Conservation (phyloP, 2,113 vertebrate species). For the Labeo catla region DNA sequence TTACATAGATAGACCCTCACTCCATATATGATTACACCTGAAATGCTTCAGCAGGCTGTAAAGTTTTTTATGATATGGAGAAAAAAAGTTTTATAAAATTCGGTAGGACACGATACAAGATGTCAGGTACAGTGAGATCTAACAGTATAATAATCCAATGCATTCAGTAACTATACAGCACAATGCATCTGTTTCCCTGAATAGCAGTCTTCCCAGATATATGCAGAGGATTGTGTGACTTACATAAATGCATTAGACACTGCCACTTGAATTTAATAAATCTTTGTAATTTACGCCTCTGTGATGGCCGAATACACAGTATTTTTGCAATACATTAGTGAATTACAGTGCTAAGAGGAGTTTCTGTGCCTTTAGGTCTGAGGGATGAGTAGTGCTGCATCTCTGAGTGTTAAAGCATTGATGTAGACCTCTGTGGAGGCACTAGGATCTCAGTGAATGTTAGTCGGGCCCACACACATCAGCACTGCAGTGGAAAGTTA, state of each 20-base stretch:
- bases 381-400: not conserved
- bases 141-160: not conserved
- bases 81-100: not conserved
- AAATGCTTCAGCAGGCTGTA: not conserved
- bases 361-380: not conserved
- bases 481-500: constrained; percentile 2
- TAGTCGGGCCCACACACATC: constrained; percentile 12
- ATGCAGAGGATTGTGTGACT: not conserved
- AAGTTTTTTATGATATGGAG: not conserved
- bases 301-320: not conserved
- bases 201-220: not conserved
- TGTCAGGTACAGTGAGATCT: not conserved
- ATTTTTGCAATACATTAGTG: constrained; percentile 2
- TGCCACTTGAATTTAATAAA: not conserved
- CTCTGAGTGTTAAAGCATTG: constrained; percentile 9
- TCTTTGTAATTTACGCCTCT: not conserved
- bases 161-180: not conserved
- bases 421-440: constrained; percentile 9
- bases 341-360: not conserved
- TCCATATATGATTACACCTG: not conserved
- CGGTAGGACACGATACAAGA: not conserved
- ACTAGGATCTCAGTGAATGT: constrained; percentile 3
- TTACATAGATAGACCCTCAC: not conserved
- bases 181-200: not conserved
- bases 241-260: not conserved